phyloP scores from a whole-genome alignment of 2,888 invertebrate species.

The Caradrina clavipalpis region DNA sequence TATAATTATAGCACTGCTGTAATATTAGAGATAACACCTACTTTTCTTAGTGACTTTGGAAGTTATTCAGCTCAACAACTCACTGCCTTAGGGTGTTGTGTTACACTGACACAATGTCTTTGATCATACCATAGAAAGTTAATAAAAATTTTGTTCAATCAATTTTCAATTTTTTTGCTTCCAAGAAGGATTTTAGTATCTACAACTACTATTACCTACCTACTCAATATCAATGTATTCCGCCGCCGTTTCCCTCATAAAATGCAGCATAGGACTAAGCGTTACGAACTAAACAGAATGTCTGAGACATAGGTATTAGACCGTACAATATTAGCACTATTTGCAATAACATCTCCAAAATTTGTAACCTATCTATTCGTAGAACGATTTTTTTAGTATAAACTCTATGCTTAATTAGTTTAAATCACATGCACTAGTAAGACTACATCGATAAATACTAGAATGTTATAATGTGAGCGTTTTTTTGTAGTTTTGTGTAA shows the following conservation, averaged over 20 bases:
- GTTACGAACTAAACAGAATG: conserved; percentile 56
- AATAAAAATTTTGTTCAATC: not conserved
- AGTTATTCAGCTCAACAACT: no score
- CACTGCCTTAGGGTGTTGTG: no score
- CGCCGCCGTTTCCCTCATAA: conserved; percentile 34
- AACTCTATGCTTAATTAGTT: conserved; percentile 69
- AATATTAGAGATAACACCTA: no score
- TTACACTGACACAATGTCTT: no score
- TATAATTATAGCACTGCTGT: no score
- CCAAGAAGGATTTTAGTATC: conserved; percentile 30
- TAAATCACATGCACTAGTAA: conserved; percentile 71
- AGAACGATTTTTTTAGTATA: conserved; percentile 63
- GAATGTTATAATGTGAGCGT: conserved; percentile 62
- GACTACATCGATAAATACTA: conserved; percentile 58
- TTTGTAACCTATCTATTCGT: conserved; percentile 64
- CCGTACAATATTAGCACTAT: conserved; percentile 47
- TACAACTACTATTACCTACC: conserved; percentile 28
- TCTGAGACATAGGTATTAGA: conserved; percentile 71
- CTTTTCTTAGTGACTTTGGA: no score
- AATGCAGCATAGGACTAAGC: conserved; percentile 25
- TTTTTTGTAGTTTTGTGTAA: conserved; percentile 25
- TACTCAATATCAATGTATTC: conserved; percentile 35
- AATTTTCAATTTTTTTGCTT: not conserved
- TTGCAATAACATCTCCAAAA: conserved; percentile 63
- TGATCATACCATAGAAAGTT: no score